Evolutionary conservation across 53 echinoderm and acorn worm genomes (phyloP), one percentile per base, ranked within the genome.

Genomic region (Paracentrotus lividus): DNA sequence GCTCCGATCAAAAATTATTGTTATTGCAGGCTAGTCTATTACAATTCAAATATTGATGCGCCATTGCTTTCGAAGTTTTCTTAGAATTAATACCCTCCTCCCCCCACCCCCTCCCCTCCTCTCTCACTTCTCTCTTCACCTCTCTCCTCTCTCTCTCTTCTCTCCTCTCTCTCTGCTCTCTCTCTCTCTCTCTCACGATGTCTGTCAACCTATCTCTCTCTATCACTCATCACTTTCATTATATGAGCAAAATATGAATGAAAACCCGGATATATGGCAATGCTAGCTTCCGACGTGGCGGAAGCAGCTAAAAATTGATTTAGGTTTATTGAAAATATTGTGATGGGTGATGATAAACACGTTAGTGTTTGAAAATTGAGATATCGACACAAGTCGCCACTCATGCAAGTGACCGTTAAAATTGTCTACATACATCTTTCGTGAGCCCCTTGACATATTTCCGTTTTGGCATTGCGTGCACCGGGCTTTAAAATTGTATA

Each of bases 271-370:
- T 72, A 72, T 14, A 72, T 72, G 36, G 72, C 72, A 72, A 72
- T 72, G 72, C 72, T 72, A 40, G 36, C 72, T 72, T 72, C 72
- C 72, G 72, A 72, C 72, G 9, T 16, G 16, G 72, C 72, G 72
- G 72, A 72, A 72, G 40, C 40, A 38, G 40, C 72, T 72, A 36
- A 72, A 72, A 72, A 21, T 72, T 20, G 72, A 72, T 36, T 72
- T 67, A 38, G 72, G 20, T 72, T 38, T 72, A 72, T 72, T 40
- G 72, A 72, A 38, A 38, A 72, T 72, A 72, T 72, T 72, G 40
- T 72, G 72, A 72, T 72, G 72, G 72, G 4, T 72, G 72, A 72
- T 72, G 72, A 72, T 72, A 72, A 72, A 72, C 72, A 36, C 21
- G 64, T 27, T 64, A 29, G 64, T 64, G 6, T 29, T 1, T 32